Conservation (phyloP, 2,888 invertebrate genomes). For the Acheta domesticus region DNA sequence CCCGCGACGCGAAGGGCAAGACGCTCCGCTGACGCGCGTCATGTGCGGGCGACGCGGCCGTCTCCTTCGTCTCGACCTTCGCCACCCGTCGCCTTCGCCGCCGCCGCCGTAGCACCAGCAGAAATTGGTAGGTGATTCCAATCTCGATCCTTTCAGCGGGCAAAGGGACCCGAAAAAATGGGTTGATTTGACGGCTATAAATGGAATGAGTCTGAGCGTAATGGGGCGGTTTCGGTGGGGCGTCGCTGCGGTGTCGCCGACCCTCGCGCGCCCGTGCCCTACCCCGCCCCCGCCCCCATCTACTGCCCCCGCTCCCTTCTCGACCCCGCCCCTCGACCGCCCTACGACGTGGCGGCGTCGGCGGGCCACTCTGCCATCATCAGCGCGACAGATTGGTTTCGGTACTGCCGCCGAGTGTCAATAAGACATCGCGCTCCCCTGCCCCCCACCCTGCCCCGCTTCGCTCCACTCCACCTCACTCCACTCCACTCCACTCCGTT, state of each 20-base stretch:
- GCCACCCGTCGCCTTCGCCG: not conserved
- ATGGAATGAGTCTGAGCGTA: constrained; percentile 32
- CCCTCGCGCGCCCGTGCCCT: not conserved
- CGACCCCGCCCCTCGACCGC: too few relatives aligned
- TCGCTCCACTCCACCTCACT: not conserved
- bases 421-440: not conserved
- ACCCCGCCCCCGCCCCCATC: not conserved
- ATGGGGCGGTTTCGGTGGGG: constrained; percentile 23
- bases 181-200: constrained; percentile 38
- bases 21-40: constrained; percentile 28
- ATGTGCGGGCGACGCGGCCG: constrained; percentile 34
- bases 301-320: too few relatives aligned
- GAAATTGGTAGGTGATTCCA: constrained; percentile 39
- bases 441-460: not conserved
- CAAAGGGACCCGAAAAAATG: constrained; percentile 36
- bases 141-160: constrained; percentile 36
- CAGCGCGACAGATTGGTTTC: constrained; percentile 9
- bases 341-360: too few relatives aligned
- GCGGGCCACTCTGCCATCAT: not conserved
- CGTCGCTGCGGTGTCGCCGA: not conserved
- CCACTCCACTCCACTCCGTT: not conserved
- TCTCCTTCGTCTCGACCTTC: not conserved
- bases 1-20: not conserved
- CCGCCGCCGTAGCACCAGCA: constrained; percentile 25
- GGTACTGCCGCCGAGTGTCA: not conserved